Percentiles rank a stretch among this genome's conserved stretches.
Evolutionary conservation across 1,140 invertebrate genomes (phyloP).

Genomic region (Berghia stephanieae): DNA sequence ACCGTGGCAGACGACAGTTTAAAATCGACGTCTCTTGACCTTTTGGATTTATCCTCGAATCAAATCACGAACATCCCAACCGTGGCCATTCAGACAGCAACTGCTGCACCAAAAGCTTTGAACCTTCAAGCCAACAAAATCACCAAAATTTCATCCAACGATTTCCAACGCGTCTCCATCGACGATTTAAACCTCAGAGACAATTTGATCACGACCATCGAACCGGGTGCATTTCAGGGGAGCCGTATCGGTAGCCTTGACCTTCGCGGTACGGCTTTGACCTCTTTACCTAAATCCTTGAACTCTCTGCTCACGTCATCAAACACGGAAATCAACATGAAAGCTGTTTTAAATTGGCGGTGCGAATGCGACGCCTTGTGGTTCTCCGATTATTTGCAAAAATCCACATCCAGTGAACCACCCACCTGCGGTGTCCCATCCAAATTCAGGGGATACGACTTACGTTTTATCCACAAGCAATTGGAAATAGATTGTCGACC

Average conservation of each 20-base stretch:
- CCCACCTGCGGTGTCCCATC: slow-evolving; percentile 24
- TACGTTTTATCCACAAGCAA: slow-evolving; percentile 15
- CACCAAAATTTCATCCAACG: slow-evolving; percentile 5
- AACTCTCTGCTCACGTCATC: slow-evolving; percentile 30
- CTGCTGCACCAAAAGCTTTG: not conserved
- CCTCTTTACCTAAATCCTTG: slow-evolving; percentile 42
- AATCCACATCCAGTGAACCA: not conserved
- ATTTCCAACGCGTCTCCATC: slow-evolving; percentile 20
- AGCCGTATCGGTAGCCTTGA: not conserved
- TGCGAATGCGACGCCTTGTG: slow-evolving; percentile 52
- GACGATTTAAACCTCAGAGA: slow-evolving; percentile 19
- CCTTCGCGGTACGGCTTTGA: slow-evolving; percentile 21
- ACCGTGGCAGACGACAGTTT: slow-evolving; percentile 38
- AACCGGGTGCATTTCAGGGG: slow-evolving; percentile 8
- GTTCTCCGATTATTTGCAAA: slow-evolving; percentile 39
- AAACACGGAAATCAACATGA: slow-evolving; percentile 28
- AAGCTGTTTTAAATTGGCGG: slow-evolving; percentile 31
- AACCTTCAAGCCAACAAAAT: slow-evolving; percentile 28
- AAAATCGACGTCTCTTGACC: slow-evolving; percentile 35
- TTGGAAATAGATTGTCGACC: slow-evolving; percentile 26
- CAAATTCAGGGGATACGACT: not conserved
- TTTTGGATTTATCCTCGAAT: slow-evolving; percentile 45
- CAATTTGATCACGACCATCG: slow-evolving; percentile 16
- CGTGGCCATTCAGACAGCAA: slow-evolving; percentile 5
- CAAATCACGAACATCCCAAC: slow-evolving; percentile 39